These are phyloP conservation scores for Dromius quadrimaculatus DNA, from an alignment of 2,888 invertebrate genomes.

Conservation along the genomic window DNA sequence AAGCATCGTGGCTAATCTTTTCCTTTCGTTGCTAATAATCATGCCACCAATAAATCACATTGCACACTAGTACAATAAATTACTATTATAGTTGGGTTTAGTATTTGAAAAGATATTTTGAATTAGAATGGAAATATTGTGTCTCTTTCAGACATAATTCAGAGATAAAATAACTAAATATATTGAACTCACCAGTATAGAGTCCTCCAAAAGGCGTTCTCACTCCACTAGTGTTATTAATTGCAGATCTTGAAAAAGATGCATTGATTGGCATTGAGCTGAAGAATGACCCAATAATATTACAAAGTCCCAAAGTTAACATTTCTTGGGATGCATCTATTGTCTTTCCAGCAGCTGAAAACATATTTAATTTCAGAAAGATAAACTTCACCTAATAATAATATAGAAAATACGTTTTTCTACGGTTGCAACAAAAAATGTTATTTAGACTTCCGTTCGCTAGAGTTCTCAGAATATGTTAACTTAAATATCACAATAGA, in stretches of 20 bases:
- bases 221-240: constrained; percentile 84
- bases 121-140: not conserved
- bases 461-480: no score
- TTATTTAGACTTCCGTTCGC: no score
- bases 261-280: constrained; percentile 84
- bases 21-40: no score
- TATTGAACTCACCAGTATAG: constrained; percentile 72
- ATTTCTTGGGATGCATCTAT: constrained; percentile 87
- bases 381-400: no score
- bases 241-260: constrained; percentile 81
- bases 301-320: constrained; percentile 81
- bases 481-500: no score
- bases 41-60: not conserved
- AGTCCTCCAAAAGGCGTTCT: constrained; percentile 81
- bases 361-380: not conserved
- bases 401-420: no score
- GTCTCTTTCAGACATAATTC: not conserved
- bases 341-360: constrained; percentile 74
- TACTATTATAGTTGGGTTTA: not conserved
- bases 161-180: no score
- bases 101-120: not conserved
- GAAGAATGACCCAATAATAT: constrained; percentile 80
- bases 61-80: no score
- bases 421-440: no score
- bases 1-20: no score